Evolutionary conservation across 1,140 invertebrate genomes (phyloP), one percentile per base, ranked within the genome.

Genomic region (Bradysia coprophila): DNA sequence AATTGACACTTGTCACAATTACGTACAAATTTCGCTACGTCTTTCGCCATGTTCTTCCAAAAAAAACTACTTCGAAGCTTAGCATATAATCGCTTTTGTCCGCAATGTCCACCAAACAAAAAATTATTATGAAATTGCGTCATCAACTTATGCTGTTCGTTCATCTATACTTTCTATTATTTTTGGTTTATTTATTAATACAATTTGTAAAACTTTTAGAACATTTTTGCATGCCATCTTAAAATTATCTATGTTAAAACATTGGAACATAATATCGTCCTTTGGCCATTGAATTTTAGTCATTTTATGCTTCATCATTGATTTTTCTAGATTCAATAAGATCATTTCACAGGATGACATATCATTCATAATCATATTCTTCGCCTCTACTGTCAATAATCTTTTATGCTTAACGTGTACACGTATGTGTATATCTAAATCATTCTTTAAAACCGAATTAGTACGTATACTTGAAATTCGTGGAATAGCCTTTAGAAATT

Each of bases 1-100:
- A 10, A 19, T 33, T 51, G 49, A 24, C 53, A 55, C 1, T 40
- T 43, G 22, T 42, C 20, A 28, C 44, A 49, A 18, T 32, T 41
- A 2, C 18, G 10, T 15, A 47, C 34, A 32, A 41, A 45, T 10
- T 46, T 24, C 40, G 45, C 22, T 1, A 51, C 40, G 18, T 49
- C 41, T 20, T 19, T 34, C 4, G 42, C 46, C 45, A 53, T 45
- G 2, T 36, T 42, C 21, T 44, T 38, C 49, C 42, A 52, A 22
- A 20, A 40, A 23, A 47, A 52, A 6, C 38, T 16, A 18, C 21
- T 50, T 48, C 2, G 45, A 19, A 36, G 48, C 32, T 16, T 44
- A 44, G 10, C 43, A 46, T 42, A 48, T 47, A 1, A 16, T 34
- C 32, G 3, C 13, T 34, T 34, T 6, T 43, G 38, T 0, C 51